These are phyloP conservation scores for Styela clava DNA, from an alignment of 23 tunicate genomes.

Conservation along the genomic window DNA sequence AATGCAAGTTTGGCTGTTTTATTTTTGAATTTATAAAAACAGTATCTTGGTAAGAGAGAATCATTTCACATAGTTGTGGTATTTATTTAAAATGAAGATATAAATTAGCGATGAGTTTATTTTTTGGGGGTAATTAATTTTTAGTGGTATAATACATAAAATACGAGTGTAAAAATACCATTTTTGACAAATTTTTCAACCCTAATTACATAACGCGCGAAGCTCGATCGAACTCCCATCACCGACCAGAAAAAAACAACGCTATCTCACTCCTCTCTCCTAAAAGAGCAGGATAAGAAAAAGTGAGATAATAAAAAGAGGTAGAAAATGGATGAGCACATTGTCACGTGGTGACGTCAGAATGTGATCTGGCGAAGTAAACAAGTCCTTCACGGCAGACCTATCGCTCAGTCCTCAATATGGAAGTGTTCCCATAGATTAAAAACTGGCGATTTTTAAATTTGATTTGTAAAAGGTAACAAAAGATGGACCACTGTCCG, in stretches of 20 bases:
- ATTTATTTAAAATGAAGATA: too few relatives aligned
- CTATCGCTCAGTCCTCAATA: neutral
- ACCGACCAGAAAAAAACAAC: neutral
- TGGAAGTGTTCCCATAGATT: neutral
- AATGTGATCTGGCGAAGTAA: slow-evolving; percentile 3
- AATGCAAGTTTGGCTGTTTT: too few relatives aligned
- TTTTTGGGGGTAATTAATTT: too few relatives aligned
- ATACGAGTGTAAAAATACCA: too few relatives aligned
- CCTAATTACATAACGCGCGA: neutral
- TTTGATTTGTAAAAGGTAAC: too few relatives aligned
- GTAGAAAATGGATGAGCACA: neutral
- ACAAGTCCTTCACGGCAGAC: slow-evolving; percentile 3
- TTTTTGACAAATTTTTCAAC: neutral
- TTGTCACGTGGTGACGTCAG: slow-evolving; percentile 14
- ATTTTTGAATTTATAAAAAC: too few relatives aligned
- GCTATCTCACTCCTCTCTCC: slow-evolving; percentile 1
- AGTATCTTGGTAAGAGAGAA: too few relatives aligned
- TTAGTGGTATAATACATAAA: too few relatives aligned
- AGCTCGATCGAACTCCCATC: neutral
- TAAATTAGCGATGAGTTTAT: too few relatives aligned
- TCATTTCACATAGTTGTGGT: too few relatives aligned
- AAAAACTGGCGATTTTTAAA: too few relatives aligned
- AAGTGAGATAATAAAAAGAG: neutral
- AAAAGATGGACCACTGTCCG: too few relatives aligned
- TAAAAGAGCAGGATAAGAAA: neutral